Conservation (phyloP, 2,888 invertebrate genomes). For the Drosophila quinaria region DNA sequence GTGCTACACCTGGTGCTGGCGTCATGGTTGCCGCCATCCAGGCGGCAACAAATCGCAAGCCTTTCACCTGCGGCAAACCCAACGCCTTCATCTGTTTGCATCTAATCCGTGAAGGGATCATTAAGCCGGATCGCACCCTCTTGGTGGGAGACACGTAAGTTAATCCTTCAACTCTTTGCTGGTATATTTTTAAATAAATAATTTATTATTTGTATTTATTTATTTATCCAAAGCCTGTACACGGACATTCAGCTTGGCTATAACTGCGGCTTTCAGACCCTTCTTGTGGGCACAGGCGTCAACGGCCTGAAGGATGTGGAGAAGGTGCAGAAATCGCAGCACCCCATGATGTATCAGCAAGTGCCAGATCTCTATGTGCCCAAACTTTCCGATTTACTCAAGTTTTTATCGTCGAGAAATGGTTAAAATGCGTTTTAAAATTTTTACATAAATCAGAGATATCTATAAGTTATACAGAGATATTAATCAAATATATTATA, state of each 20-base stretch:
- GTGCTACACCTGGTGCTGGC: slow-evolving; percentile 46
- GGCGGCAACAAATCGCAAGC: slow-evolving; percentile 32
- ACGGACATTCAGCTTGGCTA: slow-evolving; percentile 67
- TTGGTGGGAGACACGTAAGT: slow-evolving; percentile 69
- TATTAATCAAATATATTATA: too few species aligned
- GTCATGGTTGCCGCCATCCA: slow-evolving; percentile 57
- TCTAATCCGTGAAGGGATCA: slow-evolving; percentile 46
- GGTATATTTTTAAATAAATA: too few species aligned
- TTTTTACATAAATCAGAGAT: too few species aligned
- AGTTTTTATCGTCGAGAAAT: slow-evolving; percentile 53
- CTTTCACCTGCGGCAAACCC: slow-evolving; percentile 67
- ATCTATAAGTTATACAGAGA: too few species aligned
- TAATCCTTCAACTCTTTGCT: too few species aligned
- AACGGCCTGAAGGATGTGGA: slow-evolving; percentile 49
- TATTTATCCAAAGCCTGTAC: not conserved
- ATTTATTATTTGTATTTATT: too few species aligned
- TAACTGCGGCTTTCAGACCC: slow-evolving; percentile 68
- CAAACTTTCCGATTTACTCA: slow-evolving; percentile 47
- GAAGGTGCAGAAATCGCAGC: slow-evolving; percentile 35
- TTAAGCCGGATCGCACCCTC: slow-evolving; percentile 59
- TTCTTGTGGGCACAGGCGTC: slow-evolving; percentile 64
- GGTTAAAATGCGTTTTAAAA: slow-evolving; percentile 19
- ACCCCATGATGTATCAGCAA: slow-evolving; percentile 49
- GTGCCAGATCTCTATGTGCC: slow-evolving; percentile 60
- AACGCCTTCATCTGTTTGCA: slow-evolving; percentile 49